Percentiles rank a stretch among this genome's conserved stretches.
Evolutionary conservation across 2,888 invertebrate genomes (phyloP).

Genomic region (Galeruca laticollis): DNA sequence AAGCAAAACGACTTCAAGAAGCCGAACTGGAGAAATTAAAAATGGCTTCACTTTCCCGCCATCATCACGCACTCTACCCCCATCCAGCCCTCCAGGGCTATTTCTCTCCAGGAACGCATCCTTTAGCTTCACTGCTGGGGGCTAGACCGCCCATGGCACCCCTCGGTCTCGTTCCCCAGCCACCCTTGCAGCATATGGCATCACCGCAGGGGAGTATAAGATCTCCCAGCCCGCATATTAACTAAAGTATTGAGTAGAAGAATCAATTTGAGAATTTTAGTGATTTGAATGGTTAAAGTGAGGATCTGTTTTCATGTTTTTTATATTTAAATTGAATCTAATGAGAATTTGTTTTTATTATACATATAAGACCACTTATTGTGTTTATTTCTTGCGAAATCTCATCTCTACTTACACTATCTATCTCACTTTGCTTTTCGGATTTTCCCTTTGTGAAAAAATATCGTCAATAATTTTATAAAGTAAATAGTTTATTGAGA

Average conservation of each 20-base stretch:
- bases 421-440: too few species aligned
- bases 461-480: too few species aligned
- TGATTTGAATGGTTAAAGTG: neutral
- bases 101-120: conserved; percentile 72
- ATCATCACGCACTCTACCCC: conserved; percentile 72
- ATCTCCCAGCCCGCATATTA: conserved; percentile 65
- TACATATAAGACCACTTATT: too few species aligned
- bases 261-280: conserved; percentile 4
- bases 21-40: conserved; percentile 97
- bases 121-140: conserved; percentile 69
- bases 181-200: conserved; percentile 68
- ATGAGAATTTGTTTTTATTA: neutral
- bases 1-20: conserved; percentile 96
- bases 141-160: conserved; percentile 66
- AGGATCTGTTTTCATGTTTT: neutral
- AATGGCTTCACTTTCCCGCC: conserved; percentile 78
- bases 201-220: conserved; percentile 61
- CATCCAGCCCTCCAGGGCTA: conserved; percentile 73
- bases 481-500: too few species aligned
- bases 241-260: conserved; percentile 52
- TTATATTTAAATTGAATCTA: neutral
- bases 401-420: too few species aligned
- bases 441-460: too few species aligned
- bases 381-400: too few species aligned
- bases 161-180: conserved; percentile 67